Base-by-base conservation (phyloP, 1,140 invertebrate species). In the Heliconius eleuchia region DNA sequence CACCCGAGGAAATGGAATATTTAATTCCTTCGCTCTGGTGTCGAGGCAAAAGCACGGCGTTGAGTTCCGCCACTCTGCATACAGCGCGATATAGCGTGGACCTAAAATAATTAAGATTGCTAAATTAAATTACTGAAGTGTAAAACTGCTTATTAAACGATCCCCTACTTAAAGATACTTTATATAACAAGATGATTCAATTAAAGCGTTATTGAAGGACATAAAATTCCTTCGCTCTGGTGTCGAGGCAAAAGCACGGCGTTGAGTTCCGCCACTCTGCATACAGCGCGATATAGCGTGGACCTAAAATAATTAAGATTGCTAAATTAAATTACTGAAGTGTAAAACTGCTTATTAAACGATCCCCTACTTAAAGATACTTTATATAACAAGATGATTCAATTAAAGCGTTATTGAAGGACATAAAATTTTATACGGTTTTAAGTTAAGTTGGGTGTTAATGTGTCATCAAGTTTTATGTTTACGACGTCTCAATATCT, bases 401-500 rank as follows among this genome's bases (percentile, higher is more conserved):
- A 72, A 72, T 72, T 72, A 72, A 72, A 72, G 13, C 37, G 34
- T 37, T 72, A 72, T 72, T 72, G 71, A 72, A 71, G 57, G 55
- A 46, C 16, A 73, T 80, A 77, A 87, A 87, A 79, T 80, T 86
- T 87, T 84, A 84, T 80, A 70, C 55, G 85, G 84, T 86, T 88
- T 88, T 83, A 87, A 87, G 81, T 85, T 80, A 87, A 84, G 82
- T 83, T 82, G 77, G 79, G 78, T 76, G 81, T 83, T 83, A 73
- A 80, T 52, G 74, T 77, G 79, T 80, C 79, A 77, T 80, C 75
- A 77, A 52, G 39, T 3, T 55, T 19, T 39, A 27, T 76, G 74
- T 89, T 88, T 86, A 89, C 85, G 86, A 84, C 71, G 72, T 77
- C 81, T 87, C 81, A 84, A 87, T 82, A 80, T 86, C 82, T 77